These are phyloP conservation scores for Drosophila sechellia DNA, from an alignment of 1,140 invertebrate species.

Conservation along the genomic window DNA sequence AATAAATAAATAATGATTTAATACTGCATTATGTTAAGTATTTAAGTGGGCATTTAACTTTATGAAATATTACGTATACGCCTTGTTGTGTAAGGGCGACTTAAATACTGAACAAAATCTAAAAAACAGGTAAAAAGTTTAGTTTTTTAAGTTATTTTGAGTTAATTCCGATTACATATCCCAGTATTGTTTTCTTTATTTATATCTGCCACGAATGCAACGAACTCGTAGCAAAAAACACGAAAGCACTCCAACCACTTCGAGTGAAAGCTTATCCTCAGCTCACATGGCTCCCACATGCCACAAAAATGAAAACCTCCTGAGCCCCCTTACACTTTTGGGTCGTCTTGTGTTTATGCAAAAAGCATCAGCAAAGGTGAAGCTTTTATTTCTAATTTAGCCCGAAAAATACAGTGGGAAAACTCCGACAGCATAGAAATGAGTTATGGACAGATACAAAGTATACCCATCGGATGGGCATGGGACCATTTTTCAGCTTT, in stretches of 20 bases:
- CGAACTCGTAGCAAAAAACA: background rate
- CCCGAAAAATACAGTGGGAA: constrained; percentile 45
- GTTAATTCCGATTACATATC: background rate
- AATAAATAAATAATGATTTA: no score
- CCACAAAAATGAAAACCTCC: background rate
- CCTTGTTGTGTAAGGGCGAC: no score
- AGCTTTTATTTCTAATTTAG: constrained; percentile 79
- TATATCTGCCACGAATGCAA: constrained; percentile 6
- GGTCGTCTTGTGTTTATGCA: constrained; percentile 58
- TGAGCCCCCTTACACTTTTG: background rate
- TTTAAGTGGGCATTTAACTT: no score
- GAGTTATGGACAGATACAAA: constrained; percentile 36
- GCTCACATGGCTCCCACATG: constrained; percentile 16
- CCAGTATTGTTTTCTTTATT: background rate
- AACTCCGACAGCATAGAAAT: constrained; percentile 63
- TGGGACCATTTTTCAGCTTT: constrained; percentile 14
- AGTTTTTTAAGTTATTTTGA: background rate
- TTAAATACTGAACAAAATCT: no score
- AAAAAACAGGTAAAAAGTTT: no score
- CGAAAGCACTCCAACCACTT: background rate
- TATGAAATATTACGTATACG: no score
- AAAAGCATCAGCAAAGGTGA: constrained; percentile 36
- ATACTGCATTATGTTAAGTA: no score
- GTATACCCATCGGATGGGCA: constrained; percentile 13
- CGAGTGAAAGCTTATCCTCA: constrained; percentile 55